Evolutionary conservation across 2,888 invertebrate genomes (phyloP).

Genomic region (Unio pictorum): DNA sequence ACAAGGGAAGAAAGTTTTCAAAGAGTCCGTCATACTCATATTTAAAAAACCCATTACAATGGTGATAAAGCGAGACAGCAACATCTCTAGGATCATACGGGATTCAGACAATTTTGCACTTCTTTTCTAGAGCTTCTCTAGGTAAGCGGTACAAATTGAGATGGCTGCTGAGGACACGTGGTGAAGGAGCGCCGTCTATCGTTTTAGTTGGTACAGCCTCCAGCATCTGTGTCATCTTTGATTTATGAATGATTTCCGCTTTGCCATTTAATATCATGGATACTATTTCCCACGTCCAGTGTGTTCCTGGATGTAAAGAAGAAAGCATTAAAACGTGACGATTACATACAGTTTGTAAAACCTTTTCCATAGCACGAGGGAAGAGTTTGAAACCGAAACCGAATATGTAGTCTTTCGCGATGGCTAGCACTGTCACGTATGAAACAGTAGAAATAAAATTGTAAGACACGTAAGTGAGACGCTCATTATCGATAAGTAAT

Average conservation of each 20-base stretch:
- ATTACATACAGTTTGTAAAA: too few relatives aligned
- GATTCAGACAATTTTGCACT: slow-evolving; percentile 22
- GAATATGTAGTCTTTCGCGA: too few relatives aligned
- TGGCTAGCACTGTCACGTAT: too few relatives aligned
- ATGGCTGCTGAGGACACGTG: slow-evolving; percentile 26
- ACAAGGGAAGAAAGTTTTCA: slow-evolving; percentile 31
- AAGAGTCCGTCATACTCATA: slow-evolving; percentile 41
- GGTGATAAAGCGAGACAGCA: slow-evolving; percentile 29
- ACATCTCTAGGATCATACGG: slow-evolving; percentile 32
- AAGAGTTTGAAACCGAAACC: too few relatives aligned
- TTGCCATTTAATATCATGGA: slow-evolving; percentile 18
- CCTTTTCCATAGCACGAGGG: too few relatives aligned
- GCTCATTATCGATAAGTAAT: too few relatives aligned
- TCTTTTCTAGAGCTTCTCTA: slow-evolving; percentile 17
- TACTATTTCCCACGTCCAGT: slow-evolving; percentile 32
- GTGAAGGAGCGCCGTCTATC: slow-evolving; percentile 14
- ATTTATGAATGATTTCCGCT: slow-evolving; percentile 7
- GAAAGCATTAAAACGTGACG: too few relatives aligned
- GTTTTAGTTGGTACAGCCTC: slow-evolving; percentile 14
- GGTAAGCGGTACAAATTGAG: slow-evolving; percentile 17
- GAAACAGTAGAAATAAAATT: too few relatives aligned
- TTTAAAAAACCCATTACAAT: slow-evolving; percentile 10
- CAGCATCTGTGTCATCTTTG: slow-evolving; percentile 15
- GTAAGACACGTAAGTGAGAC: too few relatives aligned
- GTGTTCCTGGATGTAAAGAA: slow-evolving; percentile 16